Evolutionary conservation across 2,113 vertebrate species (phyloP), one percentile per base, ranked within the genome.

Genomic region (Dascyllus trimaculatus): DNA sequence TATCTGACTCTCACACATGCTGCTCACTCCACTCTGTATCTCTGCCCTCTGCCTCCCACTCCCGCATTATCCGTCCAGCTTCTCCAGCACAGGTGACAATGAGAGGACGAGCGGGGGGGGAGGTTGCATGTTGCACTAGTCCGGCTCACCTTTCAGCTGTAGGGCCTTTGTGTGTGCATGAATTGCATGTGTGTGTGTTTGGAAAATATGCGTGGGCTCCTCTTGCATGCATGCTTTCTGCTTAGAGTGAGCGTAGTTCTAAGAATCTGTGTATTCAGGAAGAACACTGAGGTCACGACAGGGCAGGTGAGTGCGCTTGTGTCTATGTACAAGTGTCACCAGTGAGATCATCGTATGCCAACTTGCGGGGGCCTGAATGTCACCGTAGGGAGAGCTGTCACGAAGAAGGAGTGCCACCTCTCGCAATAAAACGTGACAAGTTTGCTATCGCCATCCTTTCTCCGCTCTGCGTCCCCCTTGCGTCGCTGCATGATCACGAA

Each of bases 351-450:
- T 75, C 38, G 4, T 53, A 75, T 78, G 78, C 80, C 29, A 13
- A 57, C 65, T n/a, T 87, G 90, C 52, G 82, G 70, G 81, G 76
- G 82, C 67, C 68, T 81, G 81, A 88, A 88, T 86, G 82, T 90
- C 81, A 91, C 82, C 1, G 15, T 3, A 4, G 78, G 75, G 76
- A 49, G 66, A 69, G 15, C 81, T 85, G 75, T 82, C 86, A 82
- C 4, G 1, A 79, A 73, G 73, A 49, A 46, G 49, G 51, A 80
- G 60, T 38, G 22, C 11, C 61, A 63, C 22, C 57, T 71, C 70
- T 79, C 22, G 49, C 57, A 73, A 71, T 56, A 74, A 58, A 83
- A 78, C 24, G 9, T 78, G 89, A 84, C 78, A 71, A 60, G 60
- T 82, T 78, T 72, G 79, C 57, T 73, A 51, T 69, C 64, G n/a